Percentiles rank a stretch among this genome's conserved stretches.
Evolutionary conservation across 2,888 invertebrate genomes (phyloP).

Genomic region (Odontocerum albicorne): DNA sequence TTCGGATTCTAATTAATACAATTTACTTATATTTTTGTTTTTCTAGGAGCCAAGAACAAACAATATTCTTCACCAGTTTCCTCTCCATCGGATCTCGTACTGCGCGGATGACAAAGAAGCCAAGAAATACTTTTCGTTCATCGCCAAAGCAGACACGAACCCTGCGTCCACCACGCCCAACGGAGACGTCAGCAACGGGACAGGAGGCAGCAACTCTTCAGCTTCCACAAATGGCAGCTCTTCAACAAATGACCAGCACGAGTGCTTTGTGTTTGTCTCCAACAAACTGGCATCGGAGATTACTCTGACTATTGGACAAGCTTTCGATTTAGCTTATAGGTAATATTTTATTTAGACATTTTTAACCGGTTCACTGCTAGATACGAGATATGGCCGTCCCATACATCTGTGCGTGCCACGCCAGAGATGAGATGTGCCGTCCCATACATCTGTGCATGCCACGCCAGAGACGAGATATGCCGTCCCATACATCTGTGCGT

Average conservation of each 20-base stretch:
- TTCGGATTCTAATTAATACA: no score
- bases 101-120: constrained; percentile 99
- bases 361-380: no score
- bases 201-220: constrained; percentile 36
- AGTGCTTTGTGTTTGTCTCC: constrained; percentile 96
- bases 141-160: constrained; percentile 73
- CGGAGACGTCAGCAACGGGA: constrained; percentile 6
- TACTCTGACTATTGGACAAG: constrained; percentile 96
- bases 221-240: constrained; percentile 32
- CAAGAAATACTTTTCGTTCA: constrained; percentile 95
- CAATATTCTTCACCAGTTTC: constrained; percentile 91
- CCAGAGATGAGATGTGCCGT: no score
- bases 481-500: no score
- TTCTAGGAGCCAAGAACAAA: constrained; percentile 69
- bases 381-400: no score
- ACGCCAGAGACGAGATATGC: no score
- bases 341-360: no score
- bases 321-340: constrained; percentile 96
- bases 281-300: constrained; percentile 98
- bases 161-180: constrained; percentile 39
- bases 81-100: constrained; percentile 95
- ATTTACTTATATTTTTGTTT: no score
- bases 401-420: no score
- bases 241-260: constrained; percentile 75
- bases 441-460: no score